Evolutionary conservation across 2,113 vertebrate genomes (phyloP), one percentile per base, ranked within the genome.

Genomic region (Aspiorhynchus laticeps): DNA sequence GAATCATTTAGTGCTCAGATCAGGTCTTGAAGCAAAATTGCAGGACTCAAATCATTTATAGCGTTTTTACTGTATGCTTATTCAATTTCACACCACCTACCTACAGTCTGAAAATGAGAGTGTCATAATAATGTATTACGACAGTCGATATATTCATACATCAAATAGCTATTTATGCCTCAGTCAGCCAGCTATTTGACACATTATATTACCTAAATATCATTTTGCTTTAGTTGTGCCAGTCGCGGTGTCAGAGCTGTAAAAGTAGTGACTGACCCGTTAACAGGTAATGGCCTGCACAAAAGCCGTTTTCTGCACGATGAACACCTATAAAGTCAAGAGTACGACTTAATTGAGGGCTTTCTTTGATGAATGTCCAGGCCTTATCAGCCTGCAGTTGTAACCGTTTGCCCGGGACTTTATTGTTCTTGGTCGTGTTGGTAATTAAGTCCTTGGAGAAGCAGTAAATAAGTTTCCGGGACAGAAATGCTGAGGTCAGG

Each of bases 381-480:
- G 61, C 71, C 78, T 69, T 87, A 80, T 73, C 67, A 71, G 86
- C 14, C 51, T 21, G 17, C 56, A 59, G 26, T 86, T 87, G 69
- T 85, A 89, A 83, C 85, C 88, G 76, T 85, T 91, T 90, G 51
- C 7, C 7, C 26, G 28, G 88, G 80, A 83, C 48, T 88, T 88
- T 88, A 90, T 79, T 90, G 87, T 85, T 59, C 73, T 88, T 84
- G n/a, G 65, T 89, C 74, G 83, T 63, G 83, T 85, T 88, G 65
- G 59, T 81, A 90, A 91, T 92, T 56, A 89, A 78, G 85, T 87
- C 85, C 86, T 85, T 78, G 82, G 36, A 86, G 83, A 81, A 43
- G 85, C 74, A 77, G 43, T 87, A 92, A 92, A 89, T 90, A 86
- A 85, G 38, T 87, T 87, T 84, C 24, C 17, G 33, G 48, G 88